Evolutionary conservation across 37 sponge, comb jelly and placozoan species (phyloP), one percentile per base, ranked within the genome.

Genomic region (Aplysina aerophoba): DNA sequence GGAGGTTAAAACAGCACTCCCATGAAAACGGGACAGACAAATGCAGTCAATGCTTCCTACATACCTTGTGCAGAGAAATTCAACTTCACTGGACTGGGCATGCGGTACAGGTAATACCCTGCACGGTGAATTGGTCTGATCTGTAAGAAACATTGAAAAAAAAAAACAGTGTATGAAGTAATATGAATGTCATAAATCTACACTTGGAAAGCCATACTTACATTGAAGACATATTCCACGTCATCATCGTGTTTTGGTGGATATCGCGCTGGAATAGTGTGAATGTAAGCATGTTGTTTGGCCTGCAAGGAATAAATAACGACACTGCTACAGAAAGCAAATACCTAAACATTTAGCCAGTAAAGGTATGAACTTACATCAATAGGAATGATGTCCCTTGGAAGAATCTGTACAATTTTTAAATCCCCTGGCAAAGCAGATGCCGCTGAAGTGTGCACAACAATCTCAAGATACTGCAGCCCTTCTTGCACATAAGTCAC

Each of bases 341-440:
- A n/a, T n/a, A 44, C 50, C 50, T 44, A 44, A 44, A 11, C 50
- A 44, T 11, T 44, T 44, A 44, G 64, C 28, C 50, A 44, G 50
- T n/a, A 13, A 4, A 62, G 28, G 64, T 28, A 6, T 4, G 28
- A 2, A 71, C 73, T 34, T 71, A 75, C 78, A 12, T 6, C 3
- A 1, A 50, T 24, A 21, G 25, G 14, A 40, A 75, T 75, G 13
- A 6, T 37, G 21, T 75, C 78, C 2, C 41, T 39, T 22, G 78
- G 78, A 20, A 75, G 53, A 75, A 75, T 36, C 53, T 75, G 78
- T 0, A 40, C 11, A 40, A 75, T 75, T 21, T 53, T 53, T 39
- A 75, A 40, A 4, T 0, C 78, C 40, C 78, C 78, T 36, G 13
- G 54, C 12, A 17, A 5, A 16, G 4, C 2, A 40, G 14, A 11